Evolutionary conservation across 1,140 invertebrate genomes (phyloP), one percentile per base, ranked within the genome.

Genomic region (Eriocheir sinensis): DNA sequence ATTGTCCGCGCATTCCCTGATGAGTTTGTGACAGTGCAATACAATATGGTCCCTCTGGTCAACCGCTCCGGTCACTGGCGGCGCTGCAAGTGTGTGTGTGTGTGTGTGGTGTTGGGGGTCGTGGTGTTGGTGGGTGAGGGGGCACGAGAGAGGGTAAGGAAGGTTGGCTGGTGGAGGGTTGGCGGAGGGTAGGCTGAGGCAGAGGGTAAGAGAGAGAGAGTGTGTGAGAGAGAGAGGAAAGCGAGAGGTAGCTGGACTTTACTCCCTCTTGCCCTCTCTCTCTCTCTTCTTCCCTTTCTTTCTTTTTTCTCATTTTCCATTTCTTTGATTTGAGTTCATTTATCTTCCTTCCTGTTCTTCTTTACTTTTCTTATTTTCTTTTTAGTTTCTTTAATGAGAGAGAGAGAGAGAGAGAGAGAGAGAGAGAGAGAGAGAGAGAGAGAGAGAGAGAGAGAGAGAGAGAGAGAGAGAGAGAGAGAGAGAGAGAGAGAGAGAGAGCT

Each of bases 1-100:
- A 95, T 95, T 95, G 95, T 95, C 88, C 95, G 91, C 95, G 92
- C 95, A 95, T 95, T 95, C 95, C 95, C 95, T 95, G 95, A 95
- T 95, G 95, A 95, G 95, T 95, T 95, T 95, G 95, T 95, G 95
- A 95, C 95, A 95, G 88, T 90, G 91, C 95, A 93, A 95, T 95
- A 95, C 95, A 95, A 95, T 95, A 95, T 93, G 92, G 95, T 90
- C 88, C 95, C 95, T 27, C n/a, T 72, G 91, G 91, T 93, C 91
- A 30, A 30, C 30, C 60, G 89, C 15, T 80, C 89, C 80, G 89
- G 93, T 90, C 88, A 90, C 40, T 89, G 48, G 32, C 60, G 95
- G 93, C 91, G 89, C 91, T 89, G 95, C 95, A 93, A 95, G 92
- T 85, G 91, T 91, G 34, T 60, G 85, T 17, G 27, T 36, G 9